Evolutionary conservation across 2,113 vertebrate species (phyloP).

Genomic region (Bambusicola thoracicus): DNA sequence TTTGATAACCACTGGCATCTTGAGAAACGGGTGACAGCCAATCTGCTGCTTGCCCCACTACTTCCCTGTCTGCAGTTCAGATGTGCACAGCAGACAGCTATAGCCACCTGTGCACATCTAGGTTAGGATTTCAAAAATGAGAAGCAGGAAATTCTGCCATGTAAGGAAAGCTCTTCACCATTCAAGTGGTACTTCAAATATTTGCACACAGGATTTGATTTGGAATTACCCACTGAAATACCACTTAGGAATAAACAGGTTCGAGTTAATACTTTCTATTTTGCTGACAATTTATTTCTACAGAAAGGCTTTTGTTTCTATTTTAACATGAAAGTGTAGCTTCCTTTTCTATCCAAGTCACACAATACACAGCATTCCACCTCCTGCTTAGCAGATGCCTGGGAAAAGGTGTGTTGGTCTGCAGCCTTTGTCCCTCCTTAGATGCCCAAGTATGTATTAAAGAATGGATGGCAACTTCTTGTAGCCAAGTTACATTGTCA

Average conservation of each 20-base stretch:
- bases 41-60: not conserved
- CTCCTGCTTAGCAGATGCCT: not conserved
- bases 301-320: not conserved
- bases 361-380: not conserved
- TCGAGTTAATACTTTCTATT: not conserved
- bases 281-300: not conserved
- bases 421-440: not conserved
- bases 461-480: not conserved
- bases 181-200: constrained; percentile 59
- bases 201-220: constrained; percentile 26
- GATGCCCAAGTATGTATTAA: not conserved
- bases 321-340: not conserved
- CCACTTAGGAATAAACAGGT: not conserved
- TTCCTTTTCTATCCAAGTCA: not conserved
- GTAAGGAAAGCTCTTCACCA: constrained; percentile 10
- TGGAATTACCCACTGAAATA: not conserved
- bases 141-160: constrained; percentile 46
- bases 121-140: not conserved
- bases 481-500: not conserved
- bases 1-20: constrained; percentile 56
- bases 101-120: constrained; percentile 25
- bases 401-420: not conserved
- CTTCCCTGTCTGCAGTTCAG: not conserved
- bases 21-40: not conserved
- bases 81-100: not conserved